A percentile compares a stretch with the other conserved stretches of the same genome.
phyloP scores from a whole-genome alignment of 1,140 invertebrate genomes.

The Pogonognathellus flavescens region DNA sequence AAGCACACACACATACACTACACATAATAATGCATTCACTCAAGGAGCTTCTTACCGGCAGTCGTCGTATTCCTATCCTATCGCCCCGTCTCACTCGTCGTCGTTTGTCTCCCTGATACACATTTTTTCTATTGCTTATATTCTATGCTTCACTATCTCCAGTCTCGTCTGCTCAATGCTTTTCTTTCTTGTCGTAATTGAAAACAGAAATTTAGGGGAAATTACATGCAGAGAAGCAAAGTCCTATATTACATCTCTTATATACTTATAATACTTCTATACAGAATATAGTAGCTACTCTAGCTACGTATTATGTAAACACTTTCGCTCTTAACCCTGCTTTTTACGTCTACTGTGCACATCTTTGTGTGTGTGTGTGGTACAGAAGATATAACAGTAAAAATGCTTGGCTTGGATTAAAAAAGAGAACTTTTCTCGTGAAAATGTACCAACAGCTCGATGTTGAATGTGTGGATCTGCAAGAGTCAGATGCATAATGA shows the following conservation, averaged over 20 bases:
- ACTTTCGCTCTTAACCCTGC: not conserved
- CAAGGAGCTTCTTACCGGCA: not conserved
- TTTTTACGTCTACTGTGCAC: not conserved
- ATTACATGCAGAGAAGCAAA: not conserved
- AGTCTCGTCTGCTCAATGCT: not conserved
- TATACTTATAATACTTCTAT: too few relatives aligned
- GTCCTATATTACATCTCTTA: not conserved
- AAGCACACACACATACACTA: conserved; percentile 38
- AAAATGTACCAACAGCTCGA: conserved; percentile 10
- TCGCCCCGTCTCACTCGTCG: not conserved
- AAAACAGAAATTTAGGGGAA: conserved; percentile 51
- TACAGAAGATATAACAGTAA: not conserved
- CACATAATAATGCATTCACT: conserved; percentile 7
- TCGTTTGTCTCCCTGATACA: conserved; percentile 17
- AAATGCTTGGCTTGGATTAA: not conserved
- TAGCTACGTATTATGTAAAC: too few relatives aligned
- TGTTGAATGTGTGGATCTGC: not conserved
- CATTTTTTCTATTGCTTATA: not conserved
- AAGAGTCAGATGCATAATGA: not conserved
- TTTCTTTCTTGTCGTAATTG: conserved; percentile 37
- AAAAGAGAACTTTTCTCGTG: not conserved
- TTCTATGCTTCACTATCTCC: conserved; percentile 6
- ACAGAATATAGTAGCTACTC: too few relatives aligned
- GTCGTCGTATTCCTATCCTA: not conserved
- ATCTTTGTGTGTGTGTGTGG: not conserved